Percentiles rank a stretch among this genome's conserved stretches.
phyloP scores from a whole-genome alignment of 2,113 vertebrate species.

The Eubucco bourcierii region DNA sequence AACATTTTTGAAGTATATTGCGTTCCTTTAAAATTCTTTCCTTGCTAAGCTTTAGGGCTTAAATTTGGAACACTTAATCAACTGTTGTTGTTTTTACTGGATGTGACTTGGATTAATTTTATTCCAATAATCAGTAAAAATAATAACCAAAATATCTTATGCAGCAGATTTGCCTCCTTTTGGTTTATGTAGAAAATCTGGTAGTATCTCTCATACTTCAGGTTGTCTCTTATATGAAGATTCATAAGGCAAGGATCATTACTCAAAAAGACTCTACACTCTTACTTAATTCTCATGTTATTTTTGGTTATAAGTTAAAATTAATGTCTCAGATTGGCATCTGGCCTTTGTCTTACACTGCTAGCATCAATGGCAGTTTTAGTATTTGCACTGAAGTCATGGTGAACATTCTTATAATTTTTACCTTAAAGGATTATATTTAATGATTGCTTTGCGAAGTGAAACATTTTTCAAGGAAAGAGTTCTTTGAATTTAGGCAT shows the following conservation, averaged over 20 bases:
- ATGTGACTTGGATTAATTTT: conserved; percentile 17
- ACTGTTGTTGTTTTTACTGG: conserved; percentile 1
- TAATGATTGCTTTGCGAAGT: not conserved
- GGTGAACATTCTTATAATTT: not conserved
- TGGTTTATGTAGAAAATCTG: not conserved
- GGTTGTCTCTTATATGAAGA: not conserved
- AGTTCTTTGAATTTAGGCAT: not conserved
- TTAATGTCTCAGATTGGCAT: not conserved
- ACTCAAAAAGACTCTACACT: not conserved
- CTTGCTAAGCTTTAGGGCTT: not conserved
- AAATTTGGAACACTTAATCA: not conserved
- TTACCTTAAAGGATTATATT: not conserved
- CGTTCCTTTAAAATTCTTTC: not conserved
- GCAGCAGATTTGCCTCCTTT: not conserved
- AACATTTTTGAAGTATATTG: not conserved
- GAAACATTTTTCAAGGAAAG: not conserved
- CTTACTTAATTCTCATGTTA: not conserved
- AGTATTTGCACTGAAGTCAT: not conserved
- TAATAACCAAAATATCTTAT: conserved; percentile 3
- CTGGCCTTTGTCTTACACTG: not conserved
- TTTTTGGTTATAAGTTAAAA: not conserved
- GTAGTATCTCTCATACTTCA: not conserved
- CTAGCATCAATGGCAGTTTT: not conserved
- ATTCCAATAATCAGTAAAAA: not conserved
- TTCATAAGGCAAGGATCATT: not conserved